Conservation (phyloP, 1,140 invertebrate genomes). For the Pseudomyrmex sp. region DNA sequence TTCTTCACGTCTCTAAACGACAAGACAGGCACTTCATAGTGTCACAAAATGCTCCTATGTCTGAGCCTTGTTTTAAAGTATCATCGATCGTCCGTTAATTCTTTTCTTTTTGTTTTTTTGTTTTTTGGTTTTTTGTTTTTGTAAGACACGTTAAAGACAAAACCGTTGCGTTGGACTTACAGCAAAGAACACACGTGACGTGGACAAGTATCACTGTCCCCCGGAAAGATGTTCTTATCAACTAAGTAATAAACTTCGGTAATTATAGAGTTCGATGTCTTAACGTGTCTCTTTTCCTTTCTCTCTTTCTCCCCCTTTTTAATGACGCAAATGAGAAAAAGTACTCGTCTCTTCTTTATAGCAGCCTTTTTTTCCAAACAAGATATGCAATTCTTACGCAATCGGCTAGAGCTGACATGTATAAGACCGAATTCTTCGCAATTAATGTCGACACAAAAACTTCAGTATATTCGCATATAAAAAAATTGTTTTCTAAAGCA, state of each 20-base stretch:
- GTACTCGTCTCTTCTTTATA: slow-evolving; percentile 64
- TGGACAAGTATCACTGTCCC: slow-evolving; percentile 68
- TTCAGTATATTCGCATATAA: slow-evolving; percentile 16
- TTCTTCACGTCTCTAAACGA: slow-evolving; percentile 81
- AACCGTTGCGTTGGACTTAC: slow-evolving; percentile 73
- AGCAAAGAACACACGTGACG: slow-evolving; percentile 77
- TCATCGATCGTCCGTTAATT: slow-evolving; percentile 73
- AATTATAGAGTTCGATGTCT: slow-evolving; percentile 54
- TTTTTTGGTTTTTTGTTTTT: background rate
- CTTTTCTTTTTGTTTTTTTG: slow-evolving; percentile 51
- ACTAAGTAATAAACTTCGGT: slow-evolving; percentile 72
- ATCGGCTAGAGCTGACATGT: slow-evolving; percentile 38
- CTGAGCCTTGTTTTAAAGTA: slow-evolving; percentile 83
- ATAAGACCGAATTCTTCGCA: slow-evolving; percentile 19
- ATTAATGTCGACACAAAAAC: slow-evolving; percentile 59
- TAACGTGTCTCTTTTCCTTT: slow-evolving; percentile 61
- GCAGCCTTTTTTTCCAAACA: slow-evolving; percentile 47
- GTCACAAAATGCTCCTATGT: slow-evolving; percentile 83
- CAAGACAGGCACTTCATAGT: slow-evolving; percentile 85
- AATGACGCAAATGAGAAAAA: slow-evolving; percentile 68
- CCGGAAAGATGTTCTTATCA: slow-evolving; percentile 74
- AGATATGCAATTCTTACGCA: slow-evolving; percentile 63
- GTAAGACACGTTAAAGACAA: slow-evolving; percentile 76
- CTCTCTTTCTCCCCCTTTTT: background rate
- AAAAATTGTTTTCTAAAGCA: slow-evolving; percentile 9